Percentiles rank a stretch among this genome's conserved stretches.
Conservation (phyloP, 1,140 invertebrate species). For the Drosophila pectinifera region DNA sequence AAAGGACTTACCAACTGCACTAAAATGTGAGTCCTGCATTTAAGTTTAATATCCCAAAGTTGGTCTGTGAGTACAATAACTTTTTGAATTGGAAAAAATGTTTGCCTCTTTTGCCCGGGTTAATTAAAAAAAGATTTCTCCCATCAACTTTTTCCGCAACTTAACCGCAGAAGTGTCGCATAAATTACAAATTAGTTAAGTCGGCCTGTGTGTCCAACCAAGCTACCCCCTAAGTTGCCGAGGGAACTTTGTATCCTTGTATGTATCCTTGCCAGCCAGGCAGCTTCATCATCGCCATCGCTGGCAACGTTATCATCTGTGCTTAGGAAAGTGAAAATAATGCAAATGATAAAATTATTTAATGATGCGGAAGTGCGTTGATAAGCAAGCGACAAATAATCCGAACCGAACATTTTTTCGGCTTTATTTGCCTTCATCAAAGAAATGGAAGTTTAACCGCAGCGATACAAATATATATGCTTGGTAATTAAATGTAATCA, state of each 20-base stretch:
- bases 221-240: slow-evolving; percentile 3
- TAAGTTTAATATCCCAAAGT: slow-evolving; percentile 5
- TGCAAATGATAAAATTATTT: slow-evolving; percentile 83
- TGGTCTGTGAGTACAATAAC: not conserved
- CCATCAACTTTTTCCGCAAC: slow-evolving; percentile 43
- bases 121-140: slow-evolving; percentile 73
- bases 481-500: not conserved
- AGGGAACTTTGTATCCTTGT: slow-evolving; percentile 33
- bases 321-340: slow-evolving; percentile 82
- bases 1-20: slow-evolving; percentile 38
- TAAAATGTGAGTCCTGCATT: slow-evolving; percentile 27
- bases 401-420: slow-evolving; percentile 11
- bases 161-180: slow-evolving; percentile 59
- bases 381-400: slow-evolving; percentile 80
- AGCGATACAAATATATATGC: too few relatives aligned
- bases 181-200: slow-evolving; percentile 80
- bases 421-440: slow-evolving; percentile 8
- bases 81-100: slow-evolving; percentile 27
- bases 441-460: not conserved
- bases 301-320: slow-evolving; percentile 38
- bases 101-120: slow-evolving; percentile 32
- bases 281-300: slow-evolving; percentile 46
- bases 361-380: slow-evolving; percentile 81
- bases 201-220: slow-evolving; percentile 50
- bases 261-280: not conserved